These are phyloP conservation scores for Sebastes kiyomatsui DNA, from an alignment of 2,797 vertebrate species.

Conservation along the genomic window DNA sequence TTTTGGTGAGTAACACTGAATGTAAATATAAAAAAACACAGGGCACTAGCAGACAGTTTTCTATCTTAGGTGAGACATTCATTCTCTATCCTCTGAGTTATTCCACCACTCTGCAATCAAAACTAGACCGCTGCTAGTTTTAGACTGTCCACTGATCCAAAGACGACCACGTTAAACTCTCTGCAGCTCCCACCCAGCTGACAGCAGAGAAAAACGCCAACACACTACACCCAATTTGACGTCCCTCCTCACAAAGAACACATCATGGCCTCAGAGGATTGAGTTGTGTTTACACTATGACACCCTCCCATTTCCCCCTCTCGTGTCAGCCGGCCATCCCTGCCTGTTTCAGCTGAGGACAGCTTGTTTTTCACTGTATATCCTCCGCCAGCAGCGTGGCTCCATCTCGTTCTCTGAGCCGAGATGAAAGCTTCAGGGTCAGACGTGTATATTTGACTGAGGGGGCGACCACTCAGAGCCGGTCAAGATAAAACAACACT, in stretches of 20 bases:
- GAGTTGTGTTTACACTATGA: conserved; percentile 64
- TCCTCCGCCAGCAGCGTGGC: conserved; percentile 38
- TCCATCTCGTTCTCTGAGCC: conserved; percentile 28
- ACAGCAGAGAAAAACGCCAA: background rate
- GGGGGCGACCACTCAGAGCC: conserved; percentile 64
- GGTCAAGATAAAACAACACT: conserved; percentile 70
- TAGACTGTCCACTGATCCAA: background rate
- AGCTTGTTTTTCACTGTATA: conserved; percentile 59
- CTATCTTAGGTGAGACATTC: background rate
- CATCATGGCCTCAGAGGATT: conserved; percentile 54
- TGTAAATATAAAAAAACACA: background rate
- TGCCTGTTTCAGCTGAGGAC: conserved; percentile 40
- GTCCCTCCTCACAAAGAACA: conserved; percentile 23
- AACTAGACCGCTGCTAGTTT: background rate
- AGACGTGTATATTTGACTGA: conserved; percentile 65
- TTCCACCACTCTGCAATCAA: background rate
- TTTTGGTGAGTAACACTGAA: background rate
- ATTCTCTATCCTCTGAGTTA: background rate
- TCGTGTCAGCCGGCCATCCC: conserved; percentile 40
- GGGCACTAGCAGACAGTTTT: background rate
- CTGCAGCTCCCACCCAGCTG: background rate
- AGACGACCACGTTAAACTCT: background rate
- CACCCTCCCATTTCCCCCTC: conserved; percentile 56
- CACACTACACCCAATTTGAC: background rate
- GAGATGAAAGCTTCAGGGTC: conserved; percentile 66